Evolutionary conservation across 2,888 invertebrate genomes (phyloP), one percentile per base, ranked within the genome.

Genomic region (Phortica okadai): DNA sequence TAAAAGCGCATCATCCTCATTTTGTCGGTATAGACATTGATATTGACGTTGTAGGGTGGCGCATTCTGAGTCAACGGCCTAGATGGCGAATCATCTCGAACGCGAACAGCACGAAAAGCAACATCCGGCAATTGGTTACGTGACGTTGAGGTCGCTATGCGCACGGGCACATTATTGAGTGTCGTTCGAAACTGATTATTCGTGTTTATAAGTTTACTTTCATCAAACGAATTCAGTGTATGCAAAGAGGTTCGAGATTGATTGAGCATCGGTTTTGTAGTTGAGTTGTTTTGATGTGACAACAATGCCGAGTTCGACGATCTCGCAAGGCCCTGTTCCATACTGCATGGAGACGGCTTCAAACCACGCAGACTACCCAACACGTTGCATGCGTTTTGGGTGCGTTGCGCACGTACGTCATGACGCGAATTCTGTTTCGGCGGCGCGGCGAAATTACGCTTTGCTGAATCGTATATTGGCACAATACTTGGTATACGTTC

Each of bases 11-110:
- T 77, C 42, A 77, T 58, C 16, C 79, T 86, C 70, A 78, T 66
- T 73, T 78, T 83, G 66, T 89, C 88, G n/a, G 88, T 75, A 79
- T 78, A 89, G 6, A 89, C 83, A 80, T 88, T 88, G 41, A 89
- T 88, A 74, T 83, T 88, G 0, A 89, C 83, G 78, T 84, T 88
- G 11, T 83, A 80, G 44, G 87, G 83, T 4, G 5, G 8, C 16
- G 58, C 33, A 11, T 74, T 74, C 8, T 69, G 62, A 41, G 21
- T 41, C 21, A 66, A 58, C 1, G 33, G 56, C 10, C 41, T 67
- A 2, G 56, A 45, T 2, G 76, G 78, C 3, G 81, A 78, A 6
- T 54, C 33, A 25, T 59, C 76, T 6, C 78, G 72, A 5, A 79
- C 50, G 3, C 80, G 78, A 33, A 86, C 76, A n/a, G 73, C 11